A percentile compares a stretch with the other conserved stretches of the same genome.
Conservation (phyloP, 2,888 invertebrate genomes). For the Xestobium rufovillosum region DNA sequence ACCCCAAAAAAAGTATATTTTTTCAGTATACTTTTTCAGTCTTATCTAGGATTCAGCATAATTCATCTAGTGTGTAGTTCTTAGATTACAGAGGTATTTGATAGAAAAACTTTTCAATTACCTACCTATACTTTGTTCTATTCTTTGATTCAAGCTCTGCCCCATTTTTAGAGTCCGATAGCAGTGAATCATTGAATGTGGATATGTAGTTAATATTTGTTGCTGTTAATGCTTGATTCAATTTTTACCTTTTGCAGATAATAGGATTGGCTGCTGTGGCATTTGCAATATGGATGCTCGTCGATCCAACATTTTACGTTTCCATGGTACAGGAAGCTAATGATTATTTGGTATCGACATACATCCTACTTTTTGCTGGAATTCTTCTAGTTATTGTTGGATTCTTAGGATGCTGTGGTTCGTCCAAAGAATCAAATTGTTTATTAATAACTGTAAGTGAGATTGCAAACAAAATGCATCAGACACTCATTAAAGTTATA, state of each 20-base stretch:
- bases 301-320: conserved; percentile 66
- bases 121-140: no score
- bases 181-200: neutral
- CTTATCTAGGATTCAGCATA: no score
- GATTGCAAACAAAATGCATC: conserved; percentile 6
- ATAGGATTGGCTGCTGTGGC: conserved; percentile 62
- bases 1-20: no score
- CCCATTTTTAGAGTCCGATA: no score
- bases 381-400: conserved; percentile 65
- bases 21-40: no score
- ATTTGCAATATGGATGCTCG: conserved; percentile 68
- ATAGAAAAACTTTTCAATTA: no score
- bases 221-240: no score
- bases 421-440: conserved; percentile 68
- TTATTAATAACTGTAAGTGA: conserved; percentile 65
- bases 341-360: conserved; percentile 61
- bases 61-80: no score
- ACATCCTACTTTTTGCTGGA: conserved; percentile 66
- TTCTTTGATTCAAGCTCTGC: no score
- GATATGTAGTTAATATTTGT: conserved; percentile 2
- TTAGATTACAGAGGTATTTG: no score
- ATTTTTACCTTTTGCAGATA: conserved; percentile 60
- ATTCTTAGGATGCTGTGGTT: conserved; percentile 77
- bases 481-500: conserved; percentile 16
- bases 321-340: conserved; percentile 58